phyloP scores from a whole-genome alignment of 2,113 vertebrate species.

The Dolichotis patagonum region DNA sequence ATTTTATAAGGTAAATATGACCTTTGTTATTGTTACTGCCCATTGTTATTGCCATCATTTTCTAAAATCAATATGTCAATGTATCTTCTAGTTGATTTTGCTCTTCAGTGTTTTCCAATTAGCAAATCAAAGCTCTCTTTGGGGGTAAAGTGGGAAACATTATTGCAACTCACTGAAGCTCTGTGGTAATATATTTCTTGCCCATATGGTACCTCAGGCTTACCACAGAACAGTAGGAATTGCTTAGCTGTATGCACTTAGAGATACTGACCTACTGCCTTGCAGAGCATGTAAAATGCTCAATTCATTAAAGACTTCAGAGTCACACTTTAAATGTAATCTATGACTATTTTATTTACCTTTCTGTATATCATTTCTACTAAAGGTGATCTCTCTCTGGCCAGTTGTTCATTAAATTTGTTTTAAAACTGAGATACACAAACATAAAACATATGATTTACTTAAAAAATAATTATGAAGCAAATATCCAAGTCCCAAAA shows the following conservation, averaged over 20 bases:
- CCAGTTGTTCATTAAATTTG: background rate
- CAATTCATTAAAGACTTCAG: background rate
- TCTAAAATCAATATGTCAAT: background rate
- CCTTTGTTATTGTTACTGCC: background rate
- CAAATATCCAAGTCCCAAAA: background rate
- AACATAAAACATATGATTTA: background rate
- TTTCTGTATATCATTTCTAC: background rate
- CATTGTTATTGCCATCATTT: background rate
- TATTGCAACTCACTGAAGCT: background rate
- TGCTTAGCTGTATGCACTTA: background rate
- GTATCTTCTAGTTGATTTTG: background rate
- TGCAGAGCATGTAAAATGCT: background rate
- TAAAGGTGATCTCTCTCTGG: background rate
- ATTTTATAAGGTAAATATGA: background rate
- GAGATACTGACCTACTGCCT: background rate
- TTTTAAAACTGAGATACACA: background rate
- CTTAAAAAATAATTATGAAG: conserved; percentile 35
- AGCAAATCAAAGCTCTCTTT: background rate
- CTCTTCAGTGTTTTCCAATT: background rate
- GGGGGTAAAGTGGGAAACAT: background rate
- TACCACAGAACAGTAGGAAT: background rate
- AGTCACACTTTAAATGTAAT: background rate
- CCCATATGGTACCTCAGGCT: background rate
- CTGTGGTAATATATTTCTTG: background rate
- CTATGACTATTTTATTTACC: background rate